Evolutionary conservation across 2,888 invertebrate genomes (phyloP).

Genomic region (Willowsia nigromaculata): DNA sequence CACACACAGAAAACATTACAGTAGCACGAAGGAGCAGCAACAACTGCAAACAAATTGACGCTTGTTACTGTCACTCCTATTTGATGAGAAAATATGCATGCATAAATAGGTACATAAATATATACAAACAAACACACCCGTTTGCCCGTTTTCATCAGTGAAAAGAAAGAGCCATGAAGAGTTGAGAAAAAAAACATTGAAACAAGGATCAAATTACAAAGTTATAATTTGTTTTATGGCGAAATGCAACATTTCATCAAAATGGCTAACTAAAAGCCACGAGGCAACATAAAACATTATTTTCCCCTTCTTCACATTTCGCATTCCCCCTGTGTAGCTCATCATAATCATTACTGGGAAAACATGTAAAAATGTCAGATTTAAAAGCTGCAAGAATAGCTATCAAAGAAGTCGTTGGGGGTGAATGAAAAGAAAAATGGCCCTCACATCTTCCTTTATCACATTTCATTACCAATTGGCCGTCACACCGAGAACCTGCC

Average conservation of each 20-base stretch:
- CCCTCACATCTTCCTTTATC: conserved; percentile 70
- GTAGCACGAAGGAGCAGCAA: conserved; percentile 1
- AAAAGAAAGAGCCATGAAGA: background rate
- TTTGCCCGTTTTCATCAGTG: conserved; percentile 58
- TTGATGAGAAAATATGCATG: conserved; percentile 64
- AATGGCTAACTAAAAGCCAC: conserved; percentile 58
- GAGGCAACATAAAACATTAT: conserved; percentile 67
- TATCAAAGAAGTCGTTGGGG: conserved; percentile 53
- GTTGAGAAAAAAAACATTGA: background rate
- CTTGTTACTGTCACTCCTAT: conserved; percentile 65
- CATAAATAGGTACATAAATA: conserved; percentile 40
- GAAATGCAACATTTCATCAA: conserved; percentile 38
- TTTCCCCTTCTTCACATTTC: conserved; percentile 30
- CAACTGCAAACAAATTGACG: conserved; percentile 64
- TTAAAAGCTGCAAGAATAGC: conserved; percentile 69
- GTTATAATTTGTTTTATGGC: conserved; percentile 54
- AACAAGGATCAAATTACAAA: conserved; percentile 53
- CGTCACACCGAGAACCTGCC: background rate
- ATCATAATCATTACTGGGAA: conserved; percentile 66
- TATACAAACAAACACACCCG: conserved; percentile 39
- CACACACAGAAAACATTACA: background rate
- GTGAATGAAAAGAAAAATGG: conserved; percentile 63
- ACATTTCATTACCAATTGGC: conserved; percentile 63
- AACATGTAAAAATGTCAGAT: conserved; percentile 70
- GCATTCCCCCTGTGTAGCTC: conserved; percentile 52